Evolutionary conservation across 2,888 invertebrate genomes (phyloP), one percentile per base, ranked within the genome.

Genomic region (Falcaria lacertinaria): DNA sequence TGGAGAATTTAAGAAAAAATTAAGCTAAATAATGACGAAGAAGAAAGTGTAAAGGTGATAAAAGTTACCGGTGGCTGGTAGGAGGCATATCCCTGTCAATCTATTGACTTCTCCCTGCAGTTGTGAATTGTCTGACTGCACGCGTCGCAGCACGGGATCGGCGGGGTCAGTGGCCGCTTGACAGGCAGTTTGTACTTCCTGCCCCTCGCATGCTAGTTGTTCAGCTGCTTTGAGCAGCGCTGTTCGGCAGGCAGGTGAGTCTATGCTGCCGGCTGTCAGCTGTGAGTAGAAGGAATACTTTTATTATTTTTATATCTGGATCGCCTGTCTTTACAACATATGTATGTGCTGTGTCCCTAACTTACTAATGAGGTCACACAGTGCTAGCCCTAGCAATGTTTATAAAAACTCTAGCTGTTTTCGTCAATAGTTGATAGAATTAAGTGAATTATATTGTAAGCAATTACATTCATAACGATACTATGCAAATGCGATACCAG

Each of bases 201-300:
- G 33, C 4, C 49, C 51, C 1, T 57, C 48, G 4, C 41, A 5
- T 0, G 49, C 42, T 0, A 64, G 49, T 0, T 34, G 33, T 16
- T 57, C 54, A 4, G 49, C 50, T 4, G 58, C 52, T 0, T 43
- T 33, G 1, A 54, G 14, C n/a, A 64, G 37, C 0, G 45, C 38
- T 0, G 57, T 40, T 3, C 52, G 57, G 45, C 65, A 64, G 3
- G 45, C 52, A 1, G 47, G 34, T 11, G 61, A 53, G 13, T 45
- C 39, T 16, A 62, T 48, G 15, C 48, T 50, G 1, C 62, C 53
- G 0, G 61, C 52, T 13, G 61, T 60, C 36, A 68, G 39, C 67
- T 68, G 42, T 15, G 37, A 32, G 22, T 6, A 6, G 6, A 19
- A 19, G 6, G 3, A 6, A 4, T 19, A 19, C 4, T 1, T 19